These are phyloP conservation scores for Camponotus vicinus DNA, from an alignment of 1,140 invertebrate genomes.

Conservation along the genomic window DNA sequence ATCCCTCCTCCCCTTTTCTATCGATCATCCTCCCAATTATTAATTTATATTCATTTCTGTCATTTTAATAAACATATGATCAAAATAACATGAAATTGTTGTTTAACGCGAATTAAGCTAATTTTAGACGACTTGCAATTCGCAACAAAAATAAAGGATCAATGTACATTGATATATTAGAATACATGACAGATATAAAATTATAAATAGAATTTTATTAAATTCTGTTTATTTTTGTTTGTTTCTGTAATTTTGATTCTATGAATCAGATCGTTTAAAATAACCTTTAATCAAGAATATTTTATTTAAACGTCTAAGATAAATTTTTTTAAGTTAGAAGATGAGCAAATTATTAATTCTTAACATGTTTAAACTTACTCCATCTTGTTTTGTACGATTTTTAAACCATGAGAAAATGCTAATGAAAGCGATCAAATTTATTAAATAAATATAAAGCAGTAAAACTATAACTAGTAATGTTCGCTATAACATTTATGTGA, in stretches of 20 bases:
- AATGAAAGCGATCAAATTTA: neutral
- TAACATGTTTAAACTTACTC: neutral
- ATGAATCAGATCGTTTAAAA: neutral
- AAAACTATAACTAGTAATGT: neutral
- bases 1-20: neutral
- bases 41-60: neutral
- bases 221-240: neutral
- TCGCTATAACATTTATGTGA: neutral
- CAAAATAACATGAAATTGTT: neutral
- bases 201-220: neutral
- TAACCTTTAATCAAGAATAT: neutral
- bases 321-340: too few species aligned
- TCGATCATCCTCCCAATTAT: neutral
- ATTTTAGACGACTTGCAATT: neutral
- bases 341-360: too few species aligned
- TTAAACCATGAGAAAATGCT: neutral
- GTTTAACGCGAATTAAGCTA: neutral
- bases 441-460: neutral
- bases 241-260: too few species aligned
- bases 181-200: neutral
- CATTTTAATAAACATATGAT: neutral
- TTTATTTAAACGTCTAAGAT: too few species aligned
- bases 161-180: neutral
- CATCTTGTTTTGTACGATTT: neutral
- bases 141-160: neutral